These are phyloP conservation scores for Delia radicum DNA, from an alignment of 1,140 invertebrate species.

Conservation along the genomic window DNA sequence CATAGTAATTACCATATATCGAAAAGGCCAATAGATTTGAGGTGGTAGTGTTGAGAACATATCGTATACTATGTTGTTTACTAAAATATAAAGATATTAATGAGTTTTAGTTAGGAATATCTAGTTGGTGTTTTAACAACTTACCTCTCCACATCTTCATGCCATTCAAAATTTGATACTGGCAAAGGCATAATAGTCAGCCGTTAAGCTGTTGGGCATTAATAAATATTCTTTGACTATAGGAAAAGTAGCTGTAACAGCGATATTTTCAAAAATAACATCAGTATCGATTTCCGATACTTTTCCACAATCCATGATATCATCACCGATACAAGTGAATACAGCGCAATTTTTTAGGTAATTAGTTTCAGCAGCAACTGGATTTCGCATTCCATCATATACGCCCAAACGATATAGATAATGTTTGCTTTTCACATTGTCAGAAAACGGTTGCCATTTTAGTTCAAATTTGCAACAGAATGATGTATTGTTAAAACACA, in stretches of 20 bases:
- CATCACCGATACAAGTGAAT: slow-evolving; percentile 38
- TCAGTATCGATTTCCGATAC: neutral
- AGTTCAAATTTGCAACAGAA: slow-evolving; percentile 45
- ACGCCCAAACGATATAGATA: slow-evolving; percentile 39
- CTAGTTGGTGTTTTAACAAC: neutral
- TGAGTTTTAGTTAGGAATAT: neutral
- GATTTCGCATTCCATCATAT: slow-evolving; percentile 42
- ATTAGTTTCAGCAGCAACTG: slow-evolving; percentile 34
- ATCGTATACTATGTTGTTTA: slow-evolving; percentile 29
- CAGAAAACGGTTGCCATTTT: slow-evolving; percentile 24
- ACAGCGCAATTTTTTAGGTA: slow-evolving; percentile 41
- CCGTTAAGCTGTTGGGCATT: slow-evolving; percentile 38
- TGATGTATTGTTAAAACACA: slow-evolving; percentile 30
- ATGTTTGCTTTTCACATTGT: neutral
- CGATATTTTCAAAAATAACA: slow-evolving; percentile 32
- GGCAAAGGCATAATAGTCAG: slow-evolving; percentile 39
- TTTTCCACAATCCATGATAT: slow-evolving; percentile 38
- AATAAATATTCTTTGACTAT: slow-evolving; percentile 33
- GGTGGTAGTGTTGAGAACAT: slow-evolving; percentile 27
- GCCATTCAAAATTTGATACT: slow-evolving; percentile 37
- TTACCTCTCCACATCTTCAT: slow-evolving; percentile 7
- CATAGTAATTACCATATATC: slow-evolving; percentile 48
- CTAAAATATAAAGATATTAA: slow-evolving; percentile 27
- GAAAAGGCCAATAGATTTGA: slow-evolving; percentile 41
- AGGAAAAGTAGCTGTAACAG: slow-evolving; percentile 34